Base-by-base conservation (phyloP, 2,888 invertebrate species). In the Melitaea athalia region DNA sequence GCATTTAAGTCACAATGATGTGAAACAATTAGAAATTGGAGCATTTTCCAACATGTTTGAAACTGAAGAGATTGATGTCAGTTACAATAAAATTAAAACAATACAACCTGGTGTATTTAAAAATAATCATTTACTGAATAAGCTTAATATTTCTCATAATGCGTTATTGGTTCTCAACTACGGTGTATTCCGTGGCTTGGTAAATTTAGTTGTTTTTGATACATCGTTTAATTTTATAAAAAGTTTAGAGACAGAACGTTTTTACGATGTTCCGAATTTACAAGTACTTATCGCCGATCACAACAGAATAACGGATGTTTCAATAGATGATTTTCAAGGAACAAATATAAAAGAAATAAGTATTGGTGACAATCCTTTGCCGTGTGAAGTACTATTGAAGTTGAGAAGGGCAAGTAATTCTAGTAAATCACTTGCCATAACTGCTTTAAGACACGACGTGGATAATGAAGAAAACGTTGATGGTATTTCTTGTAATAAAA, bases 71-170 rank as follows among this genome's bases (percentile, higher is more conserved):
- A 73, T 89, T 63, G 88, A 89, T 75, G 67, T 89, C 31, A 89
- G 89, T 73, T 79, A 72, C 38, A 89, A 89, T 67, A 75, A 81
- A 70, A 81, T 89, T 69, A 75, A 71, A 38, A 80, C 69, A 31
- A 83, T 89, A 65, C 86, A 89, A 76, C 84, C 88, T 0, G 86
- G 87, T 5, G 76, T 78, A 43, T 87, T 89, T 67, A 85, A 79
- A 75, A 82, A 86, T 10, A 87, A 85, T 33, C 67, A 60, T 10
- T 69, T 79, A 6, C 75, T 89, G 38, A 31, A 70, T 31, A 67
- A 60, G 8, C 75, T 89, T 5, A 89, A 88, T 64, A 72, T 89
- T 64, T 89, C 89, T 24, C 87, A 89, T 71, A 89, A 89, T 67
- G 74, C 31, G 10, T 74, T 89, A 47, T 71, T 72, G 0, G 68